Percentiles rank a stretch among this genome's conserved stretches.
These are phyloP conservation scores for Leucoma salicis DNA, from an alignment of 2,888 invertebrate genomes.

Conservation along the genomic window DNA sequence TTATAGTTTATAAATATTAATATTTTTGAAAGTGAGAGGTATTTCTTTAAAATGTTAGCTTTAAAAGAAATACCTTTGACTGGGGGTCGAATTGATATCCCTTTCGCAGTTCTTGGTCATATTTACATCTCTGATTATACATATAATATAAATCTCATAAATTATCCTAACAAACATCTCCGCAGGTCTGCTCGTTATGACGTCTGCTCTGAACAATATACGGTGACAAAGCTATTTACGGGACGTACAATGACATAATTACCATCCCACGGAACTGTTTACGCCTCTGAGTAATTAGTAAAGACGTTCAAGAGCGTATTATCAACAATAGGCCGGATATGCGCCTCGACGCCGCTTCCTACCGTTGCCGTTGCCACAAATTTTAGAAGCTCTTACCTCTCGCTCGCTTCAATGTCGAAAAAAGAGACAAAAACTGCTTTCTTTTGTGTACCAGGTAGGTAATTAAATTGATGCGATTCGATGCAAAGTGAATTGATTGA, in stretches of 20 bases:
- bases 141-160: not conserved
- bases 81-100: too few relatives aligned
- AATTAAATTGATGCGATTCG: constrained; percentile 64
- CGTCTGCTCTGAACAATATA: constrained; percentile 17
- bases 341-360: constrained; percentile 69
- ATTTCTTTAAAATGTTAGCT: too few relatives aligned
- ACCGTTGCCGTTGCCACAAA: constrained; percentile 33
- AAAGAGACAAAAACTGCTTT: constrained; percentile 30
- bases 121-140: too few relatives aligned
- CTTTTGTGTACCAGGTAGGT: constrained; percentile 54
- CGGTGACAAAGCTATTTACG: constrained; percentile 27
- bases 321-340: constrained; percentile 61
- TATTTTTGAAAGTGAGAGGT: too few relatives aligned
- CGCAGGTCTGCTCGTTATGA: constrained; percentile 1
- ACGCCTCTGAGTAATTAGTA: constrained; percentile 55
- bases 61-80: too few relatives aligned
- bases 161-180: constrained; percentile 3
- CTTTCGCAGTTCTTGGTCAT: too few relatives aligned
- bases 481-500: constrained; percentile 51
- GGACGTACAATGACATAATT: constrained; percentile 31
- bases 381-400: constrained; percentile 37
- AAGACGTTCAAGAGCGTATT: constrained; percentile 53
- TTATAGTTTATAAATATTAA: too few relatives aligned
- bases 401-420: constrained; percentile 36
- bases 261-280: constrained; percentile 51